Conservation (phyloP, 2,113 vertebrate species). For the Actenoides hombroni region DNA sequence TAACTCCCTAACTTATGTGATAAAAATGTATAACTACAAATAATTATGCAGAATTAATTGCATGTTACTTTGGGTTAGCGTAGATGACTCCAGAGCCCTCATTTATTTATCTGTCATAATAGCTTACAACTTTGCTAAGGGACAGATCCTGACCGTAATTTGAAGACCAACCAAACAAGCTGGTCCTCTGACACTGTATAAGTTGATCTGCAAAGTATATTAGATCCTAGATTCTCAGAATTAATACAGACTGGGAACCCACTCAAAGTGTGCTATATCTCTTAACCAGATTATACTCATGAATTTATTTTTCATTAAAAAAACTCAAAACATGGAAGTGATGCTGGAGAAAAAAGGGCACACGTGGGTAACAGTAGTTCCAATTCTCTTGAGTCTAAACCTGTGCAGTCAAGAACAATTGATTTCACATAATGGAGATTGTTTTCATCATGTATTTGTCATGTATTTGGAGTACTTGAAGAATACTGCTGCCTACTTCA, state of each 20-base stretch:
- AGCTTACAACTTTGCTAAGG: background rate
- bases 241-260: background rate
- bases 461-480: background rate
- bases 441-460: background rate
- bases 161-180: background rate
- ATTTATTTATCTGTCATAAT: background rate
- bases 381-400: background rate
- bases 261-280: background rate
- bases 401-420: background rate
- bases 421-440: background rate
- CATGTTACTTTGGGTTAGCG: background rate
- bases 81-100: background rate
- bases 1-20: background rate
- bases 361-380: background rate
- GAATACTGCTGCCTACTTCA: accelerated
- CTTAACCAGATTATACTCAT: background rate
- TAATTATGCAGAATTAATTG: background rate
- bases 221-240: background rate
- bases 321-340: background rate
- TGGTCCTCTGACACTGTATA: background rate
- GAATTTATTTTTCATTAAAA: background rate
- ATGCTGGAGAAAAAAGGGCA: background rate
- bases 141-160: background rate
- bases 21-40: constrained; percentile 26
- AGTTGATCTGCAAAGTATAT: background rate